Evolutionary conservation across 2,113 vertebrate genomes (phyloP).

Genomic region (Helogale parvula): DNA sequence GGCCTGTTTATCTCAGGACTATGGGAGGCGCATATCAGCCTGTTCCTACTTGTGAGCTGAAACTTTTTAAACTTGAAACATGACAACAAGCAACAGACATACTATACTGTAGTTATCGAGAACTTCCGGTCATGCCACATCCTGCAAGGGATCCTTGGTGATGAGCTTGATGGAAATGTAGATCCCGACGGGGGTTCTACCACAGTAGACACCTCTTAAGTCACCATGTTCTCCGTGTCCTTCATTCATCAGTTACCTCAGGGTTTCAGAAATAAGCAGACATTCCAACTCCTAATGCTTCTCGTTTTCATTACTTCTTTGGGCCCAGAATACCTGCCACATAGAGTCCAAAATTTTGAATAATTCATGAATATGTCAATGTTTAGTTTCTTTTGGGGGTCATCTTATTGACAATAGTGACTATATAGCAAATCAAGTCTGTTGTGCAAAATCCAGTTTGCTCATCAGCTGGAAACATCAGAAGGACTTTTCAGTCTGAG

Average conservation of each 20-base stretch:
- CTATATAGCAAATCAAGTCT: constrained; percentile 10
- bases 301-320: background rate
- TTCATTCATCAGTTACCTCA: background rate
- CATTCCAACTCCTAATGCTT: background rate
- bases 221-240: background rate
- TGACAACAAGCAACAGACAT: background rate
- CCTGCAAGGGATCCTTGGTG: background rate
- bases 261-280: constrained; percentile 1
- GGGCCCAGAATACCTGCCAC: background rate
- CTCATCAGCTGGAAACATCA: constrained; percentile 38
- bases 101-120: background rate
- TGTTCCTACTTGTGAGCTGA: background rate
- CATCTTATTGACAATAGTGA: constrained; percentile 40
- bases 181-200: background rate
- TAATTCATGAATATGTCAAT: constrained; percentile 45
- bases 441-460: constrained; percentile 23
- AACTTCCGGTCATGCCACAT: background rate
- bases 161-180: background rate
- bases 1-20: background rate
- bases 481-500: constrained; percentile 1
- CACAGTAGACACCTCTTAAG: background rate
- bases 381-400: constrained; percentile 37
- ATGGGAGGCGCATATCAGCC: no score
- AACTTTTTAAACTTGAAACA: background rate
- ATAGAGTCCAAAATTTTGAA: constrained; percentile 11